Evolutionary conservation across 1,140 invertebrate genomes (phyloP), one percentile per base, ranked within the genome.

Genomic region (Zaprionus gabonicus): DNA sequence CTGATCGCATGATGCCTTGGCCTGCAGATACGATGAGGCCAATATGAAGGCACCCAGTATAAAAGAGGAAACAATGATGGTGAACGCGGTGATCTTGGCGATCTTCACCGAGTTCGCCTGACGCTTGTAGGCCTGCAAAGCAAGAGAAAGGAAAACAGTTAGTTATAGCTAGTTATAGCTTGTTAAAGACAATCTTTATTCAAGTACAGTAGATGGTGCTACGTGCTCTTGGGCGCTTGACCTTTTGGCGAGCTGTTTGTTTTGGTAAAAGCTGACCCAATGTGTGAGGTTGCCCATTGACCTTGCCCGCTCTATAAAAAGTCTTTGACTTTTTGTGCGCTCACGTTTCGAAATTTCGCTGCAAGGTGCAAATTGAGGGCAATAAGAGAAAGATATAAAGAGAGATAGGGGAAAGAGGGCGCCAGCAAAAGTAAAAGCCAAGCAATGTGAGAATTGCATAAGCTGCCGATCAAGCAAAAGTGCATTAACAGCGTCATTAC

Each of bases 11-110:
- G 96, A 95, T 31, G 95, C 94, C 69, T 95, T 95, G 31, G 96
- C 96, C 81, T 96, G 95, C n/a, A 98, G 94, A 94, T 96, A 98
- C 74, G 96, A 95, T 6, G 96, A 95, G 31, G 96, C 96, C 72
- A 98, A 93, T 80, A 97, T 96, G 91, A 97, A 97, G 64, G 95
- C 94, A 28, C 97, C 97, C 72, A 97, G 93, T 51, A 97, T 94
- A 74, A 97, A 94, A 7, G 96, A 95, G 38, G 96, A 95, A 0
- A 95, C 94, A 59, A 97, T 95, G 63, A 98, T 94, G 55, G 97
- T 97, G 63, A 96, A 93, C 20, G 96, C 96, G 15, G 95, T 95
- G 82, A 97, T 97, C 91, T 95, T 95, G 3, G 97, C 96, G 60
- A 97, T 96, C 93, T 97, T 96, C 15, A 97, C 96, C 46, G 96